Conservation (phyloP, 2,797 vertebrate species). For the Macropus fuliginosus region DNA sequence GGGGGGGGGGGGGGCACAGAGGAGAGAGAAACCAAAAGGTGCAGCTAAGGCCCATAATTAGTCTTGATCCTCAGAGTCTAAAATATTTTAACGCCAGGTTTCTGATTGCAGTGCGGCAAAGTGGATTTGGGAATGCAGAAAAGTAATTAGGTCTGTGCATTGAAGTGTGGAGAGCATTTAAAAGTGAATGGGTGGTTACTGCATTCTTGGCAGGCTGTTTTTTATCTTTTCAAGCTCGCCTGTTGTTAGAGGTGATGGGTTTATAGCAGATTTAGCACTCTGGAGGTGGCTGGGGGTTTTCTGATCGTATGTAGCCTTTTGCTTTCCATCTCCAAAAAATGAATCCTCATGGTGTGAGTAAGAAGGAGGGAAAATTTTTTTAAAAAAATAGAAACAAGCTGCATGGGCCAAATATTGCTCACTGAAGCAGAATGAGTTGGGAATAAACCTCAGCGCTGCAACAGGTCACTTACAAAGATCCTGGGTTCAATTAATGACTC, state of each 20-base stretch:
- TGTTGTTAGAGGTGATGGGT: conserved; percentile 98
- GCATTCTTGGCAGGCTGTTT: conserved; percentile 91
- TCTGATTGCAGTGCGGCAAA: conserved; percentile 89
- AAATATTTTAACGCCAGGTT: conserved; percentile 91
- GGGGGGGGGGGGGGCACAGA: background rate
- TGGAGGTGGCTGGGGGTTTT: conserved; percentile 89
- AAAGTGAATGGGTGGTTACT: conserved; percentile 97
- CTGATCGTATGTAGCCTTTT: conserved; percentile 84
- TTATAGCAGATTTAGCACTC: conserved; percentile 99
- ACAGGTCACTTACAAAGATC: conserved; percentile 83
- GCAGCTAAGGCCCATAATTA: conserved; percentile 90
- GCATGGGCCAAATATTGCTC: conserved; percentile 78
- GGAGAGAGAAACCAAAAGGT: conserved; percentile 86
- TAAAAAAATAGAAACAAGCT: conserved; percentile 74
- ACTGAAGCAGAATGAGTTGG: conserved; percentile 77
- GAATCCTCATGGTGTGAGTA: conserved; percentile 79
- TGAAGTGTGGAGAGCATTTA: conserved; percentile 98
- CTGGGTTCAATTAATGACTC: conserved; percentile 84
- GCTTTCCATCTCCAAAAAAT: conserved; percentile 82
- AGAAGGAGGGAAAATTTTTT: conserved; percentile 76
- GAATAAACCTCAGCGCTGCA: conserved; percentile 75
- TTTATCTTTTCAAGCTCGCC: conserved; percentile 93
- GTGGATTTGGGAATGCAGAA: conserved; percentile 93
- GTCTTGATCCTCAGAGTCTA: conserved; percentile 90
- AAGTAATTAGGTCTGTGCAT: conserved; percentile 98